phyloP scores from a whole-genome alignment of 92 coral and sea anemone species.

The Muricea muricata region DNA sequence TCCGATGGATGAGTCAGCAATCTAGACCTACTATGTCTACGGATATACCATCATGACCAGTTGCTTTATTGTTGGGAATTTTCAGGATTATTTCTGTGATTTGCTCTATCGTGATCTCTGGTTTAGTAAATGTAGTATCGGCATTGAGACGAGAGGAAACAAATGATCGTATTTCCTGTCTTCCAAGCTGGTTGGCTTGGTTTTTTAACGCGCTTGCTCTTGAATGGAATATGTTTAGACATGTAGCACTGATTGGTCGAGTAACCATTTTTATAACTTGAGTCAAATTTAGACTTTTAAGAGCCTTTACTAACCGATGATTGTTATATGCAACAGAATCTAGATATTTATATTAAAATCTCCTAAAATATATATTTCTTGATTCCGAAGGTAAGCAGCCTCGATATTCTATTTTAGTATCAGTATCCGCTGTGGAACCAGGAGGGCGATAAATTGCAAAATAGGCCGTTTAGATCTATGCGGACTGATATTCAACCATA shows the following conservation, averaged over 20 bases:
- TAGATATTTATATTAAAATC: too few species aligned
- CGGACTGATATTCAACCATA: background rate
- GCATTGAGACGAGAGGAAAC: constrained; percentile 1
- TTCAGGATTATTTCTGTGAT: background rate
- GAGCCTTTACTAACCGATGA: background rate
- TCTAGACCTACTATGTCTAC: too few species aligned
- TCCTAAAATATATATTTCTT: background rate
- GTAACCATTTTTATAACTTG: too few species aligned
- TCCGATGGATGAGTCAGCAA: too few species aligned
- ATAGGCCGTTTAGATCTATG: background rate
- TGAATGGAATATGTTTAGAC: constrained; percentile 15
- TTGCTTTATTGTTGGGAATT: too few species aligned
- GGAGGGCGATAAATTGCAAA: background rate
- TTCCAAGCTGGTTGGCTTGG: constrained; percentile 40
- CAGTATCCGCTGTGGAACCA: background rate
- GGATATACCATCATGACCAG: too few species aligned
- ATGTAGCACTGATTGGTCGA: too few species aligned
- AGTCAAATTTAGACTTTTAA: too few species aligned
- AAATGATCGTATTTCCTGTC: background rate
- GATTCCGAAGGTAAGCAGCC: constrained; percentile 2
- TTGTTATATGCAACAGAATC: too few species aligned
- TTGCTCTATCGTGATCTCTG: background rate
- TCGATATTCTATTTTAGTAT: background rate
- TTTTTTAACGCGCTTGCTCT: constrained; percentile 51
- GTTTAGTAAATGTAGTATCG: background rate